Evolutionary conservation across 2,113 vertebrate genomes (phyloP).

Genomic region (Burhinus oedicnemus): DNA sequence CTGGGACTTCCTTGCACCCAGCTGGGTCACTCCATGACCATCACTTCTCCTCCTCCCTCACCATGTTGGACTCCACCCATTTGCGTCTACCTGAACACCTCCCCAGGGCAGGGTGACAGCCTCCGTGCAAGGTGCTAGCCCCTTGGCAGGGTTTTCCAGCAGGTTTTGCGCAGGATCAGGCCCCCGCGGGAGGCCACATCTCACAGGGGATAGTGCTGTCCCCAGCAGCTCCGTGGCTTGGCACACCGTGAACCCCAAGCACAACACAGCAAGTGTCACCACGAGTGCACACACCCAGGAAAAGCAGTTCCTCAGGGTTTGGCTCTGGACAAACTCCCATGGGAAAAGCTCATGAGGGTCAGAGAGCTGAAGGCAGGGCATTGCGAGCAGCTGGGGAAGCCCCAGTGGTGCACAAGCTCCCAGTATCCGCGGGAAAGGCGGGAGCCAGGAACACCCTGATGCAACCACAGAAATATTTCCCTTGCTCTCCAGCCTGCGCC

Average conservation of each 20-base stretch:
- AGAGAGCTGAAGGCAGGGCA: not conserved
- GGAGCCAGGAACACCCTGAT: conserved; percentile 64
- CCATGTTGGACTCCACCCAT: not conserved
- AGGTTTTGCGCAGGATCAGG: not conserved
- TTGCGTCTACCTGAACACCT: not conserved
- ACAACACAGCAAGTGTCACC: not conserved
- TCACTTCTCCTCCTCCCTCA: not conserved
- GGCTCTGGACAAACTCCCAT: fast-evolving
- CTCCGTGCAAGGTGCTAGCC: not conserved
- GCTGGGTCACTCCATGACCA: not conserved
- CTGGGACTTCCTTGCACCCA: not conserved
- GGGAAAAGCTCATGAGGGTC: not conserved
- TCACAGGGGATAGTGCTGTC: fast-evolving
- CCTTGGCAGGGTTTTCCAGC: not conserved
- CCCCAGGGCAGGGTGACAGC: not conserved
- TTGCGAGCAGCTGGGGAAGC: not conserved
- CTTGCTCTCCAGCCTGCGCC: not conserved
- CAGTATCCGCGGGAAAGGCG: not conserved
- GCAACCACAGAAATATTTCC: conserved; percentile 64
- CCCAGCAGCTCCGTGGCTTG: not conserved
- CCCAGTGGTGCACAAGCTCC: not conserved
- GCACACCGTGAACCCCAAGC: fast-evolving
- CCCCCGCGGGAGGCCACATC: not conserved
- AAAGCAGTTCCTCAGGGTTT: not conserved
- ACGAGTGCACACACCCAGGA: fast-evolving